Evolutionary conservation across 1,140 invertebrate genomes (phyloP), one percentile per base, ranked within the genome.

Genomic region (Microplitis demolitor): DNA sequence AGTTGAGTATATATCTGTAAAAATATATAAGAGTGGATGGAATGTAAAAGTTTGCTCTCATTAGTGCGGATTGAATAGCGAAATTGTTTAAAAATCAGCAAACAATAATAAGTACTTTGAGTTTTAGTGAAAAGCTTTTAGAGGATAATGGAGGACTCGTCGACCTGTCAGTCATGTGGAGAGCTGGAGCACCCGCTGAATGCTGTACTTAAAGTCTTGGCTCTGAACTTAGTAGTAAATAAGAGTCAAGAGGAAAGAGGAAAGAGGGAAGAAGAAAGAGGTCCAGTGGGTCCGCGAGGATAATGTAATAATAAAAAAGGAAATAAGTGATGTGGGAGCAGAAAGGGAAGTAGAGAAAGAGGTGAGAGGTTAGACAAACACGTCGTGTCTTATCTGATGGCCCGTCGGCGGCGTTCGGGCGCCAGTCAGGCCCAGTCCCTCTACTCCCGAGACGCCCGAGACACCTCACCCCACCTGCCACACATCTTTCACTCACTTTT

Each of bases 351-450:
- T 11, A 45, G 39, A 45, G 39, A 45, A 24, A 45, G 39, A 45
- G 82, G 83, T 85, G 80, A 84, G 82, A 85, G 83, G 83, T 85
- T 85, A 85, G 80, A 78, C 82, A 85, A 85, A 85, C 83, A 85
- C 82, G 81, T 5, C 61, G 74, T 76, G 77, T 66, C 80, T 84
- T 85, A 85, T 84, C 83, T 84, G 83, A 85, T 85, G 82, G 83
- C 82, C 82, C 82, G 83, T 85, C 83, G 84, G 78, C 82, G 75
- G 50, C 39, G 39, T 24, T 11, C 68, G 68, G 71, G 71, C 71
- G 71, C 71, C 71, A 54, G 16, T 53, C 58, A 64, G 61, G 69
- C 66, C 53, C 24, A 33, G 24, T 31, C 69, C 53, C 37, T 53
- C 69, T 34, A 37, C 69, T 3, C 9, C 24, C 14, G 34, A 39